Conservation (phyloP, 2,797 vertebrate genomes). For the Enteromius anoplus region DNA sequence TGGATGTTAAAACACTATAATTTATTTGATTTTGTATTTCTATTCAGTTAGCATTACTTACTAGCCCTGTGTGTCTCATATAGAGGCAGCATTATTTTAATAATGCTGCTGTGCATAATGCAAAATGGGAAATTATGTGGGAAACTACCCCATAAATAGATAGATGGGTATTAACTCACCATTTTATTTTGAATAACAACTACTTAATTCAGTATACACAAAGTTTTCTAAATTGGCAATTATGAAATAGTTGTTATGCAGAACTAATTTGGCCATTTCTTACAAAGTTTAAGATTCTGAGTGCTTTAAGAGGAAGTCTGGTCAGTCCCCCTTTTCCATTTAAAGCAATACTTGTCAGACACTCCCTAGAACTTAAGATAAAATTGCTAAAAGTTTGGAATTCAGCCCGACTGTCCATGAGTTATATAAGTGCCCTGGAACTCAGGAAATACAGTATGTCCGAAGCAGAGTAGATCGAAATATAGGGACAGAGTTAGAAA, state of each 20-base stretch:
- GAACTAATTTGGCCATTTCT: not conserved
- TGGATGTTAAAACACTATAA: not conserved
- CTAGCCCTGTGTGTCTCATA: not conserved
- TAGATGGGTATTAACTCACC: not conserved
- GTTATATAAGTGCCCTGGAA: conserved; percentile 69
- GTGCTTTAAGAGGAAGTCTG: not conserved
- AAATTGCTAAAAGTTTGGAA: conserved; percentile 57
- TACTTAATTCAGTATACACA: not conserved
- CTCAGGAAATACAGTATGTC: conserved; percentile 51
- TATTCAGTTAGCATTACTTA: not conserved
- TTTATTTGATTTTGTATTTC: not conserved
- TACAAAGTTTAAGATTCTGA: not conserved
- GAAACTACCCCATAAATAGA: not conserved
- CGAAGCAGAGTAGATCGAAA: conserved; percentile 59
- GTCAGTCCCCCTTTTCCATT: conserved; percentile 22
- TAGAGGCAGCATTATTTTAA: not conserved
- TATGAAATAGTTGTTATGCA: not conserved
- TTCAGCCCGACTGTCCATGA: conserved; percentile 56
- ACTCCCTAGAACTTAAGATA: conserved; percentile 61
- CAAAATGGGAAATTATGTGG: not conserved
- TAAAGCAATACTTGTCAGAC: conserved; percentile 41
- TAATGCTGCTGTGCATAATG: not conserved
- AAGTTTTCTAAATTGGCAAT: not conserved
- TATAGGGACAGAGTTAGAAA: conserved; percentile 35
- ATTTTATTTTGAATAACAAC: not conserved